Conservation (phyloP, 2,888 invertebrate species). For the Dorcus parallelipipedus region DNA sequence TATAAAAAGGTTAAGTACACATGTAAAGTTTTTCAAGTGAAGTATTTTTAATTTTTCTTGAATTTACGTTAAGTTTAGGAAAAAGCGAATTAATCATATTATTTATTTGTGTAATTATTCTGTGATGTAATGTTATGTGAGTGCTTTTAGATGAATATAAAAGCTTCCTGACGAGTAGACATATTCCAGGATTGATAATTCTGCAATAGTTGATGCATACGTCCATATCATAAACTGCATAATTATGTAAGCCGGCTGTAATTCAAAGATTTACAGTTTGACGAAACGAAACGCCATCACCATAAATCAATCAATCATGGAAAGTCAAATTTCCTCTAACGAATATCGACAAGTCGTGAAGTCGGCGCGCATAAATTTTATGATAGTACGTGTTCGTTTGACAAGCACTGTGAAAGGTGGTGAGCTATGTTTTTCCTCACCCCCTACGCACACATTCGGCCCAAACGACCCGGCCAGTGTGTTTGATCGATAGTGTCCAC, state of each 20-base stretch:
- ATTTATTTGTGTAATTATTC: too few relatives aligned
- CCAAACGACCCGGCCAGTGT: slow-evolving; percentile 40
- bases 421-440: slow-evolving; percentile 27
- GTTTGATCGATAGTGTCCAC: slow-evolving; percentile 49
- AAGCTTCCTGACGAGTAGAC: too few relatives aligned
- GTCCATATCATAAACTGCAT: slow-evolving; percentile 12
- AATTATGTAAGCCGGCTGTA: slow-evolving; percentile 15
- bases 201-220: too few relatives aligned
- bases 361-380: slow-evolving; percentile 18
- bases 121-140: too few relatives aligned
- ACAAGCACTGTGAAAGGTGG: slow-evolving; percentile 27
- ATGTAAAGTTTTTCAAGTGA: too few relatives aligned
- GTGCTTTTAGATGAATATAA: too few relatives aligned
- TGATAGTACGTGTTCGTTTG: slow-evolving; percentile 19
- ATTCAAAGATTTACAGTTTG: slow-evolving; percentile 13
- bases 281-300: slow-evolving; percentile 9
- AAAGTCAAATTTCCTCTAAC: slow-evolving; percentile 21
- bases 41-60: too few relatives aligned
- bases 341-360: slow-evolving; percentile 22
- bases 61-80: too few relatives aligned
- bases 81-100: too few relatives aligned
- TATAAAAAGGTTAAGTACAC: too few relatives aligned
- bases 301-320: slow-evolving; percentile 19
- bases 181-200: too few relatives aligned
- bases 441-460: slow-evolving; percentile 21